Base-by-base conservation (phyloP, 2,888 invertebrate species). In the Monopis laevigella region DNA sequence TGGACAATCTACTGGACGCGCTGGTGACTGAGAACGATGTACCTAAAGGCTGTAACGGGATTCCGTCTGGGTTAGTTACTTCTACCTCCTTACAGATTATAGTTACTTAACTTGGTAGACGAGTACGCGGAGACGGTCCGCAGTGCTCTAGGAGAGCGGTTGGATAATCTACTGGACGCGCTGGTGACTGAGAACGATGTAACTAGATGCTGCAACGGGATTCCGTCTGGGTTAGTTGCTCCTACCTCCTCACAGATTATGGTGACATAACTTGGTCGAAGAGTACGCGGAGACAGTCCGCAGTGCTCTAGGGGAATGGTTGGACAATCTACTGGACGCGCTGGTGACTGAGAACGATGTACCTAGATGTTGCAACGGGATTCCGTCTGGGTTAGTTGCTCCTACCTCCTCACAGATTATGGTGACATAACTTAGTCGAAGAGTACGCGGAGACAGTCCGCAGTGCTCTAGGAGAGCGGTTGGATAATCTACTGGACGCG, bases 1-100 rank as follows among this genome's bases (percentile, higher is more conserved):
- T 93, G 43, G 84, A 84, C 49, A 83, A 86, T 43, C 84, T 88
- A 55, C 84, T 93, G 29, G 86, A 88, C 53, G 70, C 83, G 10
- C 62, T 80, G 0, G 84, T 90, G 19, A 82, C 87, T 3, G 89
- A 90, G 42, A 85, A 88, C 54, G 84, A 85, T 39, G 66, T 68
- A 41, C 87, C 75, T 0, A 57, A 63, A 0, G 75, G 75, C 0
- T 57, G 82, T 55, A 82, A 84, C 51, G 88, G 88, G 3, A 84
- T 88, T 45, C 85, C 86, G 40, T 82, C 82, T 38, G 65, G 72
- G 67, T 80, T 2, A 17, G 32, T n/a, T n/a, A n/a, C n/a, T n/a
- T n/a, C n/a, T n/a, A n/a, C n/a, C n/a, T n/a, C n/a, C n/a, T n/a
- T n/a, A n/a, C n/a, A n/a, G n/a, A n/a, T n/a, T n/a, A n/a, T n/a